Conservation (phyloP, 2,797 vertebrate genomes). For the Poeciliopsis infans region DNA sequence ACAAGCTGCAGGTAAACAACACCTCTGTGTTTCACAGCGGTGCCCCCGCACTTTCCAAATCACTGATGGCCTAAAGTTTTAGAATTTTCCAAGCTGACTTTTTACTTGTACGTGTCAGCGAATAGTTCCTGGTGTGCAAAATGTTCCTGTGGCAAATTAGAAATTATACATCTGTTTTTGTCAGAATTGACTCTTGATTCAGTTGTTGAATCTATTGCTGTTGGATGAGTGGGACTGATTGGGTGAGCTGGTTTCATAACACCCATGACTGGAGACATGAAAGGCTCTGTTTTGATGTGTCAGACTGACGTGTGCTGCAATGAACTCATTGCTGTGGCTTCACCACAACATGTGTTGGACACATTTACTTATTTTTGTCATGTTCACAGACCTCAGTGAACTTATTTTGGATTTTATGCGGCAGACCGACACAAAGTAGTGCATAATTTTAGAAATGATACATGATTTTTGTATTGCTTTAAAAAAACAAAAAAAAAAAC, state of each 20-base stretch:
- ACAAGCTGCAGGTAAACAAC: slow-evolving; percentile 92
- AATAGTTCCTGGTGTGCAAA: background rate
- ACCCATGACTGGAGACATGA: slow-evolving; percentile 26
- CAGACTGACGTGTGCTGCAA: slow-evolving; percentile 38
- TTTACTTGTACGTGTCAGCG: background rate
- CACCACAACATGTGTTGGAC: slow-evolving; percentile 30
- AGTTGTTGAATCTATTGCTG: slow-evolving; percentile 33
- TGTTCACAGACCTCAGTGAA: background rate
- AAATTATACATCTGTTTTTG: slow-evolving; percentile 50
- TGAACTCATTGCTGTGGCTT: slow-evolving; percentile 51
- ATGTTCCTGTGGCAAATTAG: slow-evolving; percentile 10
- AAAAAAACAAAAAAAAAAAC: background rate
- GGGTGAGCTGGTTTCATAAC: slow-evolving; percentile 41
- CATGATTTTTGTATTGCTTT: background rate
- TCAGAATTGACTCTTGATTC: slow-evolving; percentile 51
- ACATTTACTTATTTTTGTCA: background rate
- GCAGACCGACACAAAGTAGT: background rate
- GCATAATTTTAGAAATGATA: background rate
- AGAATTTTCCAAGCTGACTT: background rate
- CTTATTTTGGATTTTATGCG: background rate
- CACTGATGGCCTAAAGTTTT: background rate
- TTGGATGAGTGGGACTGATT: slow-evolving; percentile 26
- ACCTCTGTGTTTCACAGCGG: background rate
- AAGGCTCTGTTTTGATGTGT: slow-evolving; percentile 55
- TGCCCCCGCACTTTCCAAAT: background rate